A percentile compares a stretch with the other conserved stretches of the same genome.
Evolutionary conservation across 1,140 invertebrate genomes (phyloP).

Genomic region (Trachymyrmex cornetzi): DNA sequence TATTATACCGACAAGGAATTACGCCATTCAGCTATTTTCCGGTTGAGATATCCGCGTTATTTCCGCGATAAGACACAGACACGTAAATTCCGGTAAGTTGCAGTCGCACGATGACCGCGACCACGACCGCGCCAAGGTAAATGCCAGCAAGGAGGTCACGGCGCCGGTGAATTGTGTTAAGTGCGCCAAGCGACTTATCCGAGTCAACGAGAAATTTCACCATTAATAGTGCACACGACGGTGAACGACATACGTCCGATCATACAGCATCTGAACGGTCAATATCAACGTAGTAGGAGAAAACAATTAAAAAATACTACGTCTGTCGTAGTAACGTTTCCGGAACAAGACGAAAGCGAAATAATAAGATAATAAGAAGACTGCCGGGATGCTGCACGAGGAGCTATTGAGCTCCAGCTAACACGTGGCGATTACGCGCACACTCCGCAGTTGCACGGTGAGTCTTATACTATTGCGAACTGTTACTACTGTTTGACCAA

Average conservation of each 20-base stretch:
- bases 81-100: slow-evolving; percentile 38
- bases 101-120: slow-evolving; percentile 61
- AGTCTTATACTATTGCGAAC: slow-evolving; percentile 63
- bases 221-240: slow-evolving; percentile 9
- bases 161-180: slow-evolving; percentile 74
- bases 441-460: slow-evolving; percentile 83
- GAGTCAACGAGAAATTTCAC: not conserved
- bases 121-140: slow-evolving; percentile 62
- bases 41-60: not conserved
- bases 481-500: not conserved
- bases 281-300: not conserved
- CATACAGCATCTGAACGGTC: slow-evolving; percentile 1
- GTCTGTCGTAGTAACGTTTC: not conserved
- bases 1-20: not conserved
- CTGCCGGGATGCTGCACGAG: slow-evolving; percentile 85
- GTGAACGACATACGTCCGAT: slow-evolving; percentile 12
- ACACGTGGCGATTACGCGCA: slow-evolving; percentile 85
- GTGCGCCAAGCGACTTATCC: slow-evolving; percentile 61
- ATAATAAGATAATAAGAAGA: slow-evolving; percentile 69
- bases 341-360: slow-evolving; percentile 32
- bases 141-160: slow-evolving; percentile 45
- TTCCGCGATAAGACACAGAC: not conserved
- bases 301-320: not conserved
- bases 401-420: slow-evolving; percentile 83
- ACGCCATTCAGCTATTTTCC: not conserved